Evolutionary conservation across 2,113 vertebrate species (phyloP).

Genomic region (Daboia siamensis): DNA sequence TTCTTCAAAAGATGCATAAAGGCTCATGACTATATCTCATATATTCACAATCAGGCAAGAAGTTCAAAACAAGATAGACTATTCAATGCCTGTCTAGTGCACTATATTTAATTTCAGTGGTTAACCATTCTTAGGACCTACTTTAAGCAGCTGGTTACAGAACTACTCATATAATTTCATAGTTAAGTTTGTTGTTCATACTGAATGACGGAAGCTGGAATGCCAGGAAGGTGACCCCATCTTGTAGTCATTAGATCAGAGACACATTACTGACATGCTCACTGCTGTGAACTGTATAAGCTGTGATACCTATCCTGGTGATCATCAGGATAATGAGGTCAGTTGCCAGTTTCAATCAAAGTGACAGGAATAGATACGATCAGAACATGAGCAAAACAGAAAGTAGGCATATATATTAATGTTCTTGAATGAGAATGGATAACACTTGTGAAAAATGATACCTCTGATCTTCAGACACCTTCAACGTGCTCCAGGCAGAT

Average conservation of each 20-base stretch:
- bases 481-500: slow-evolving; percentile 9
- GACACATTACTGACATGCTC: slow-evolving; percentile 22
- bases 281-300: slow-evolving; percentile 26
- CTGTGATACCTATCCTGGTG: fast-evolving
- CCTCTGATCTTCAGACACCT: slow-evolving; percentile 2
- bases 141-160: neutral
- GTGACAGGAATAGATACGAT: slow-evolving; percentile 17
- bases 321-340: slow-evolving; percentile 32
- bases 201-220: slow-evolving; percentile 29
- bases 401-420: slow-evolving; percentile 5
- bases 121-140: neutral
- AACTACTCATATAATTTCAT: neutral
- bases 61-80: neutral
- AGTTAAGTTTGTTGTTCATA: slow-evolving; percentile 20
- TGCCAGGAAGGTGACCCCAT: slow-evolving; percentile 18
- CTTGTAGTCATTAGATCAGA: slow-evolving; percentile 27
- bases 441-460: neutral
- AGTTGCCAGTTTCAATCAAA: slow-evolving; percentile 43
- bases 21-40: neutral
- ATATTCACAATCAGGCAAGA: neutral
- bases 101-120: neutral
- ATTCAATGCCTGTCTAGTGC: neutral
- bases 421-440: neutral
- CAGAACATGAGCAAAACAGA: slow-evolving; percentile 26
- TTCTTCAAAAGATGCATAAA: neutral